A percentile compares a stretch with the other conserved stretches of the same genome.
Conservation (phyloP, 2,888 invertebrate species). For the Melolontha melolontha region DNA sequence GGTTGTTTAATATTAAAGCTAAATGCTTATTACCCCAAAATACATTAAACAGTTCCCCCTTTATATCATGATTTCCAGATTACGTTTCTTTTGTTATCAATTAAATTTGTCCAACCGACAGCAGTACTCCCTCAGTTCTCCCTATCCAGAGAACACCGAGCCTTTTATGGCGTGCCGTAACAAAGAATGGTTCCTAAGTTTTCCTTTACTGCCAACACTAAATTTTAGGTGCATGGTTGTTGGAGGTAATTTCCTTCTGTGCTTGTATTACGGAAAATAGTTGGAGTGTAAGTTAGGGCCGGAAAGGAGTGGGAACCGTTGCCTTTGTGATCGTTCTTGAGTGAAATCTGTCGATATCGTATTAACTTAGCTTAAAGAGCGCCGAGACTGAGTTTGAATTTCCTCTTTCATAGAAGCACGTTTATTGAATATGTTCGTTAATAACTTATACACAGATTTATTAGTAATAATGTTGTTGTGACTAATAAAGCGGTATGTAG, state of each 20-base stretch:
- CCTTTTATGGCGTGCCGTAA: constrained; percentile 57
- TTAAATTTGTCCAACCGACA: not conserved
- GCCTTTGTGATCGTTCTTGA: constrained; percentile 56
- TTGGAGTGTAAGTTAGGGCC: constrained; percentile 29
- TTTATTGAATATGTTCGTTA: too few species aligned
- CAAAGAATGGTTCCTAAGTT: constrained; percentile 52
- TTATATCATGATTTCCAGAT: too few species aligned
- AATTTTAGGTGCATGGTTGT: constrained; percentile 58
- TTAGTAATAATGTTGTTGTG: too few species aligned
- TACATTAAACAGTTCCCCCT: too few species aligned
- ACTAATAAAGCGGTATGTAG: too few species aligned
- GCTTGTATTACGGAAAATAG: constrained; percentile 60
- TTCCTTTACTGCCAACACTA: constrained; percentile 58
- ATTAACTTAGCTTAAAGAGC: not conserved
- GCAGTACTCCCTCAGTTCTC: not conserved
- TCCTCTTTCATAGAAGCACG: not conserved
- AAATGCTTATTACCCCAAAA: too few species aligned
- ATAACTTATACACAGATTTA: too few species aligned
- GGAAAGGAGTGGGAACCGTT: constrained; percentile 12
- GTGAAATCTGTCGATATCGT: constrained; percentile 50
- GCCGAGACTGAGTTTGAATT: constrained; percentile 2
- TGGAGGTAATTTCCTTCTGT: constrained; percentile 61
- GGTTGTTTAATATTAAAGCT: too few species aligned
- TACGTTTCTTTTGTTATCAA: constrained; percentile 1
- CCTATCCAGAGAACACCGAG: not conserved